These are phyloP conservation scores for Hoplostethus mediterraneus DNA, from an alignment of 2,797 vertebrate species.

Conservation along the genomic window DNA sequence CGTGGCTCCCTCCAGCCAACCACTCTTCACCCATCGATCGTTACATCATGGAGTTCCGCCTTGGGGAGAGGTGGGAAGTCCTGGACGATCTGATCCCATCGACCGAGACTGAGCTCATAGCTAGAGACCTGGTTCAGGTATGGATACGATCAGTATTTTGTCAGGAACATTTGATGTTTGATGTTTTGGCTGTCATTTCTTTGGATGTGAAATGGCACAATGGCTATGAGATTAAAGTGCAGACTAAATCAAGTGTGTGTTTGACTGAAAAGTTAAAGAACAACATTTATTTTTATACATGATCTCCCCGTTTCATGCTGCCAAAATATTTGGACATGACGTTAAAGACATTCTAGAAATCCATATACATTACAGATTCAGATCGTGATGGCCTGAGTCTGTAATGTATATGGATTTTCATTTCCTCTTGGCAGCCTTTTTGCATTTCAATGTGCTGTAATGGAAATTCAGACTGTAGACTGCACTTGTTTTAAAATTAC, in stretches of 20 bases:
- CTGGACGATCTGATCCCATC: constrained; percentile 93
- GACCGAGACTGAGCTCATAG: constrained; percentile 93
- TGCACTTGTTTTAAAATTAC: neutral
- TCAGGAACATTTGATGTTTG: no score
- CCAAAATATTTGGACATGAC: neutral
- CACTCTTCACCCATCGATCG: constrained; percentile 96
- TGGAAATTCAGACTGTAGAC: neutral
- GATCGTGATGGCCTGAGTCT: neutral
- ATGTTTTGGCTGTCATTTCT: neutral
- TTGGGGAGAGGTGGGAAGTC: constrained; percentile 97
- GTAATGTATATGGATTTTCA: neutral
- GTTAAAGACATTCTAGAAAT: neutral
- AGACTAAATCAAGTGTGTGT: neutral
- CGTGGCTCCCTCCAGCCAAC: constrained; percentile 98
- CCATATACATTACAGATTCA: neutral
- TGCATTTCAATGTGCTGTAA: neutral
- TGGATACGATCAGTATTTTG: constrained; percentile 24
- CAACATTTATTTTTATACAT: neutral
- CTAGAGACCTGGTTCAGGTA: constrained; percentile 97
- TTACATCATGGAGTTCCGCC: constrained; percentile 97
- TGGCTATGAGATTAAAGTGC: neutral
- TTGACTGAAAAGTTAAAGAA: neutral
- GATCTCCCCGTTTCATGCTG: neutral
- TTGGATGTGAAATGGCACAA: neutral
- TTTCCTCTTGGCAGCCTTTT: neutral